Evolutionary conservation across 37 sponge, comb jelly and placozoan species (phyloP), one percentile per base, ranked within the genome.

Genomic region (Crambe crambe): DNA sequence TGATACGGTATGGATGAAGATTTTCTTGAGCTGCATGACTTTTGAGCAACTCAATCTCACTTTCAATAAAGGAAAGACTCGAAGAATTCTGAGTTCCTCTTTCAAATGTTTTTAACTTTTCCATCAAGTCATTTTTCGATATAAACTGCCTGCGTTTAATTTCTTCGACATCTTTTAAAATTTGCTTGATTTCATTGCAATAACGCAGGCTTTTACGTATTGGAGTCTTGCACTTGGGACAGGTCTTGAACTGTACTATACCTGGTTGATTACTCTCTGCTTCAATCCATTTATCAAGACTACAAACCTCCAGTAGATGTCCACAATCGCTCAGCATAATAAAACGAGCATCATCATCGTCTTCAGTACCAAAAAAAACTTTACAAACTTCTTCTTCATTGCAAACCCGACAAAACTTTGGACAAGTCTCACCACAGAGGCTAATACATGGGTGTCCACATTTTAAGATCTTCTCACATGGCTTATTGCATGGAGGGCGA

Each of bases 401-500:
- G 71, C 94, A 93, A 0, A 83, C 44, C 27, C 89, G 68, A 62
- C 96, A 95, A 36, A 80, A 47, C 0, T 41, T 78, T 0, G 96
- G 96, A 51, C 96, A 95, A 36, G 63, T 38, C 62, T 95, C 96
- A 37, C 96, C 96, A 89, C 96, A 95, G 21, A 95, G 77, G 0
- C 96, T 92, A 86, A 95, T 89, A 51, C 96, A 95, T 10, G 71
- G 90, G 51, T 95, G 96, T 17, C 80, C 80, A 89, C 96, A 95
- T 26, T 42, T 66, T 27, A 91, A 42, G 6, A 27, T 41, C 65
- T 85, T 51, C 57, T 74, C 40, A 56, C 74, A 74, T 18, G 74
- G 74, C 10, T 30, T 37, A 61, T 92, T 36, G 79, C 96, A 95
- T 35, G 62, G 75, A 31, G 84, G 92, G n/a, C 95, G 81, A 37